Percentiles rank a stretch among this genome's conserved stretches.
Evolutionary conservation across 2,113 vertebrate genomes (phyloP).

Genomic region (Aplodontia rufa): DNA sequence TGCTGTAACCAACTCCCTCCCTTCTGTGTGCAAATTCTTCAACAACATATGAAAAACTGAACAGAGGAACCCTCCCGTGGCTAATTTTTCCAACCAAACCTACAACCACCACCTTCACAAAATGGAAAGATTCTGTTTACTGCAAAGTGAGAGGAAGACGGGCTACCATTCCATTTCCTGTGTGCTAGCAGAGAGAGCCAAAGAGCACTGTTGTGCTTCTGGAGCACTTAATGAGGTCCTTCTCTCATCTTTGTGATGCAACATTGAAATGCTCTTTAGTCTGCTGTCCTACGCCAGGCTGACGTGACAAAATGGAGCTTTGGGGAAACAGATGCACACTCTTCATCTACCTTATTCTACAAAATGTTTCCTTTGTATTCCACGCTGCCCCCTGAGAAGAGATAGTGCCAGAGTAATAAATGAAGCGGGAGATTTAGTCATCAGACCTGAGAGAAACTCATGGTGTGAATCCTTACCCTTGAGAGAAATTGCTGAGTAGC

Average conservation of each 20-base stretch:
- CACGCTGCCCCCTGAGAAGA: conserved; percentile 17
- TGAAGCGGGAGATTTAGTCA: conserved; percentile 46
- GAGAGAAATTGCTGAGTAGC: conserved; percentile 63
- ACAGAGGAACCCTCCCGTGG: conserved; percentile 81
- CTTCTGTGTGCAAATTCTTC: conserved; percentile 22
- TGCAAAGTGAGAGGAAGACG: conserved; percentile 28
- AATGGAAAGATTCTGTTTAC: conserved; percentile 61
- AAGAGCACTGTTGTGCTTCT: conserved; percentile 49
- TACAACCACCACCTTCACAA: conserved; percentile 35
- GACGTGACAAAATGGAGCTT: conserved; percentile 65
- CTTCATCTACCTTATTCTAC: conserved; percentile 50
- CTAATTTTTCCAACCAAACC: conserved; percentile 68
- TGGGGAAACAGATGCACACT: conserved; percentile 55
- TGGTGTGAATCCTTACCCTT: conserved; percentile 55
- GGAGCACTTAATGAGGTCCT: conserved; percentile 51
- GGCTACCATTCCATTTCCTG: neutral
- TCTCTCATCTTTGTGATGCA: conserved; percentile 59
- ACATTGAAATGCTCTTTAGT: neutral
- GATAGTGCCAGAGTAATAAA: conserved; percentile 29
- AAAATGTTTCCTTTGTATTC: conserved; percentile 39
- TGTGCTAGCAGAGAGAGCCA: conserved; percentile 27
- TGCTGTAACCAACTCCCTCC: neutral
- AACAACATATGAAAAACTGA: conserved; percentile 30
- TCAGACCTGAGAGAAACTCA: conserved; percentile 68
- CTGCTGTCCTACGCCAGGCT: conserved; percentile 39